Evolutionary conservation across 2,113 vertebrate species (phyloP).

Genomic region (Callipepla californica): DNA sequence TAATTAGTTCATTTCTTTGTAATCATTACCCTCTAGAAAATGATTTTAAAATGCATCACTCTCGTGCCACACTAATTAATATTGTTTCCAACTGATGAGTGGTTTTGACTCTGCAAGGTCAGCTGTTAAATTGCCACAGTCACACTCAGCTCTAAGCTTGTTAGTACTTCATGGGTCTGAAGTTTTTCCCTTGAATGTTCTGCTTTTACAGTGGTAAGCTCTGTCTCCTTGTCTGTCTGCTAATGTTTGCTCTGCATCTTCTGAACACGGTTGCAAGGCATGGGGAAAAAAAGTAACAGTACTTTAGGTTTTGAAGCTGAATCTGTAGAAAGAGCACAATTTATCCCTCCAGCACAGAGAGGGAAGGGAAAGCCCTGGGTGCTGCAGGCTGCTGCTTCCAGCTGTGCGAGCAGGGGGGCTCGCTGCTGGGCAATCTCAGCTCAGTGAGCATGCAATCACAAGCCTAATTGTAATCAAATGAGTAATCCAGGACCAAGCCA

Average conservation of each 20-base stretch:
- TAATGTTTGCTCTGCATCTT: not conserved
- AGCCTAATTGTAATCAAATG: conserved; percentile 63
- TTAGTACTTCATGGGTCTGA: not conserved
- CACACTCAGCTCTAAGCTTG: conserved; percentile 33
- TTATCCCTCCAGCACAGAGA: not conserved
- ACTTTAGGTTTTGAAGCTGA: not conserved
- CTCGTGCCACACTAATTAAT: not conserved
- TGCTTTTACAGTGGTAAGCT: not conserved
- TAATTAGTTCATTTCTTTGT: not conserved
- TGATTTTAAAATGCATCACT: not conserved
- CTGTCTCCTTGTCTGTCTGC: not conserved
- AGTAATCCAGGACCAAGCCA: conserved; percentile 39
- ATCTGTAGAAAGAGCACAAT: not conserved
- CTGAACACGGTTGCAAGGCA: not conserved
- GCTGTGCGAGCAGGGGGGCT: not conserved
- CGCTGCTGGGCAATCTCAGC: not conserved
- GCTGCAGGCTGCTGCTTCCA: not conserved
- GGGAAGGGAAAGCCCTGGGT: not conserved
- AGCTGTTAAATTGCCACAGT: conserved; percentile 41
- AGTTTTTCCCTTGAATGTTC: not conserved
- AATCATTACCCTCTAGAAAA: not conserved
- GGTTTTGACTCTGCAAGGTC: conserved; percentile 44
- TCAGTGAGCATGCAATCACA: conserved; percentile 31
- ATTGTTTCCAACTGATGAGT: not conserved
- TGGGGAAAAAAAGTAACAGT: not conserved